Base-by-base conservation (phyloP, 1,140 invertebrate species). In the Ceratina australensis region DNA sequence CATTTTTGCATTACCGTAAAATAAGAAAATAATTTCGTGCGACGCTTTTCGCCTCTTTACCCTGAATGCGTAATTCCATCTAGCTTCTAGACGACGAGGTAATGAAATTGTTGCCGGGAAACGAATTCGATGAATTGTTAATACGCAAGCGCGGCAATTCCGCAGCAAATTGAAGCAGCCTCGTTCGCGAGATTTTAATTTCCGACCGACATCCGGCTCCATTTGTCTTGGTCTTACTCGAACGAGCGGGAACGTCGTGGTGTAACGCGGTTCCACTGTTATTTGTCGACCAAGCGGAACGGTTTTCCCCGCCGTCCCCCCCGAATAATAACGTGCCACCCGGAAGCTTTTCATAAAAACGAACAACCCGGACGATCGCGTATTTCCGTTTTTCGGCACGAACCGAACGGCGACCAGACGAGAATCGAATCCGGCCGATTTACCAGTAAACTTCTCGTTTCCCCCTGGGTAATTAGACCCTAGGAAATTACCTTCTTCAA, bases 101-200 rank as follows among this genome's bases (percentile, higher is more conserved):
- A 33, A 52, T 52, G 50, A 52, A 52, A 15, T 52, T 52, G 50
- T 52, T 52, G 50, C 18, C 18, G 50, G 50, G 18, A 66, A 66
- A 26, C 5, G 2, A 12, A 3, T 7, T 2, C 26, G 18, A 22
- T 7, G 1, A 47, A 61, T 28, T 28, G 20, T 16, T 4, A 49
- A 66, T n/a, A 50, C 7, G 12, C 4, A 18, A 28, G 24, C 15
- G 42, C 28, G 64, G 24, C 72, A n/a, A 65, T 65, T 67, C 49
- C 64, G 22, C 71, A 28, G 42, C 28, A 60, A 64, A 82, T 75
- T 77, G 76, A 66, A 69, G 60, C 63, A 54, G 47, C n/a, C 77
- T 82, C 81, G 72, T 77, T 72, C 81, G 76, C 81, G 82, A 83
- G 81, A 83, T 84, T 84, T 84, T 84, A 84, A 84, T 84, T 84